Evolutionary conservation across 2,113 vertebrate genomes (phyloP), one percentile per base, ranked within the genome.

Genomic region (Calcarius ornatus): DNA sequence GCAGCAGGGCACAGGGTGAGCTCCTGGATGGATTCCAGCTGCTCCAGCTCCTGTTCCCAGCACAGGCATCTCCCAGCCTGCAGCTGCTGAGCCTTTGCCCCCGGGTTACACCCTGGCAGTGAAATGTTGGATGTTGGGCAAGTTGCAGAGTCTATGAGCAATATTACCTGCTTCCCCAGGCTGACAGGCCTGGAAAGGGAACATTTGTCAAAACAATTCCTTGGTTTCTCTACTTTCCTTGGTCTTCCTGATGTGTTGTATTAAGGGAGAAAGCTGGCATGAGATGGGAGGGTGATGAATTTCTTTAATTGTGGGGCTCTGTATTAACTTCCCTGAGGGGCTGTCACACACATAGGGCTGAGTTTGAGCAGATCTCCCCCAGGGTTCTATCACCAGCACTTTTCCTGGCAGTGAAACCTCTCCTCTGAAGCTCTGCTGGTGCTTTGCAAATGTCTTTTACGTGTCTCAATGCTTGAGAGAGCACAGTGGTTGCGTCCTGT

Each of bases 41-140:
- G 64, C 22, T 24, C 8, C 50, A 40, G 19, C 6, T 10, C 6
- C 68, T 54, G 30, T 5, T 53, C 19, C 28, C 31, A 61, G 28
- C 3, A 3, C 20, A 14, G 47, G 8, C 3, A 0, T 4, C 19
- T n/a, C 3, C 5, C n/a, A 24, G 22, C 5, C 4, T 35, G 37
- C 15, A 28, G 24, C 47, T 60, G 75, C 47, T 48, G 5, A 48
- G 60, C 18, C 48, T 70, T 24, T 59, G 69, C 40, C 15, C 69
- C 47, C 1, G 37, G 37, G n/a, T 31, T 31, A 18, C 51, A 53
- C 17, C 51, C 51, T 31, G 51, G 51, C 51, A 53, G 51, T 7
- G 43, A 42, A 40, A 19, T 28, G 2, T 3, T n/a, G 70, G 37
- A 1, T 60, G 16, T 15, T 72, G 19, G 31, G 56, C 4, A 40